phyloP scores from a whole-genome alignment of 30 jellyfish, hydroid and myxozoan species.

The Rhopilema esculentum region DNA sequence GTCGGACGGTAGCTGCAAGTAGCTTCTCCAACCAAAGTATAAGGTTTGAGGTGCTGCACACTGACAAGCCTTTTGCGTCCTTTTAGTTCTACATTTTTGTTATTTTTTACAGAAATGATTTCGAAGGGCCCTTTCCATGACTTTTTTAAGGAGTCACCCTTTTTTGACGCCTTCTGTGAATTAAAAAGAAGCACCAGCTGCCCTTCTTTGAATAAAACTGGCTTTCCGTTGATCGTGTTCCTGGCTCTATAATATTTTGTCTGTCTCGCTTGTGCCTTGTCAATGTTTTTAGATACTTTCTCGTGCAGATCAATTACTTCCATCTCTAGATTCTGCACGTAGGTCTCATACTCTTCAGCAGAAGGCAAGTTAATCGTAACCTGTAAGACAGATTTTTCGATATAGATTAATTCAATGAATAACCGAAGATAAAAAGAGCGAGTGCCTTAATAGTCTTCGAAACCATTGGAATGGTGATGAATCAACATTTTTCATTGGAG shows the following conservation, averaged over 20 bases:
- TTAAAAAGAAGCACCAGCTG: slow-evolving; percentile 13
- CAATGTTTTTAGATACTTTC: slow-evolving; percentile 7
- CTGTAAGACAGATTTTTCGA: background rate
- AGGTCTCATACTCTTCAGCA: background rate
- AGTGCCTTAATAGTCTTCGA: background rate
- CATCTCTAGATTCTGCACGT: background rate
- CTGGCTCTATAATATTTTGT: background rate
- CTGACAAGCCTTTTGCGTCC: slow-evolving; percentile 8
- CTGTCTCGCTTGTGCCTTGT: slow-evolving; percentile 18
- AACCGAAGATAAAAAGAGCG: background rate
- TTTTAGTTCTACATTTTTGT: slow-evolving; percentile 3
- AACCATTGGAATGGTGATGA: background rate
- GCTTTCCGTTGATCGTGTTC: background rate
- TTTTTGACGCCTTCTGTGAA: background rate
- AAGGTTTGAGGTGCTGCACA: slow-evolving; percentile 25
- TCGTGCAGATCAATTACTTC: background rate
- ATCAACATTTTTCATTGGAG: background rate
- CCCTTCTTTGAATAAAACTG: background rate
- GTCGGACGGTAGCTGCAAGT: background rate
- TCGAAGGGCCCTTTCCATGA: background rate
- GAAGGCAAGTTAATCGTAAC: slow-evolving; percentile 1
- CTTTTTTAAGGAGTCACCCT: background rate
- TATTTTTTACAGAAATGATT: background rate
- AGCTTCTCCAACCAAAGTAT: background rate
- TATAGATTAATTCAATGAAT: background rate